These are phyloP conservation scores for Hypanus sabinus DNA, from an alignment of 2,113 vertebrate genomes.

Conservation along the genomic window DNA sequence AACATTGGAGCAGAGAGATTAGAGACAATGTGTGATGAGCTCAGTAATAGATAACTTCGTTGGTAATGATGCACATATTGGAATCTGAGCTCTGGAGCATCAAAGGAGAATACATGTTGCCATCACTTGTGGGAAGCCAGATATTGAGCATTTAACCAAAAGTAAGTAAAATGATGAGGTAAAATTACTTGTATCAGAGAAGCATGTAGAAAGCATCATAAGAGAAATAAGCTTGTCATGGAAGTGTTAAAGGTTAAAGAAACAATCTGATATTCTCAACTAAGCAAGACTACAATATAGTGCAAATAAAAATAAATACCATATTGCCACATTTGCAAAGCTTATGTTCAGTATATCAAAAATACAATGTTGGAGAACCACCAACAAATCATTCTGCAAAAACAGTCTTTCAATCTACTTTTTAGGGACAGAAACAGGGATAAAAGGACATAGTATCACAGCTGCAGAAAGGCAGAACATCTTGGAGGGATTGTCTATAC, in stretches of 20 bases:
- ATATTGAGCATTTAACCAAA: neutral
- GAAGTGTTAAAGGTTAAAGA: neutral
- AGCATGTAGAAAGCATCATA: neutral
- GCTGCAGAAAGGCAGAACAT: too few relatives aligned
- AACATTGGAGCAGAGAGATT: neutral
- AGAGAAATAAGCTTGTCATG: neutral
- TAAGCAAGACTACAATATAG: neutral
- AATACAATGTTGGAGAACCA: neutral
- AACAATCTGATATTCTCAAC: neutral
- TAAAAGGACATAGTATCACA: too few relatives aligned
- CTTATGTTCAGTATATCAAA: neutral
- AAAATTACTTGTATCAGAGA: neutral
- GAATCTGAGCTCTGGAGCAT: neutral
- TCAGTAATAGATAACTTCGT: neutral
- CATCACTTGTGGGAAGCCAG: neutral
- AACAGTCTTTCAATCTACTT: neutral
- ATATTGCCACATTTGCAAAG: neutral
- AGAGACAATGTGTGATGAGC: neutral
- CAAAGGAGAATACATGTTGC: neutral
- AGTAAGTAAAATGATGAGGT: neutral
- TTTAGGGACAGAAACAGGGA: neutral
- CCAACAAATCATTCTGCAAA: neutral
- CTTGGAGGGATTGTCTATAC: too few relatives aligned
- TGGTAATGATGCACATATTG: neutral
- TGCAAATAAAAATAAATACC: neutral